Conservation (phyloP, 2,888 invertebrate genomes). For the Drosophila mettleri region DNA sequence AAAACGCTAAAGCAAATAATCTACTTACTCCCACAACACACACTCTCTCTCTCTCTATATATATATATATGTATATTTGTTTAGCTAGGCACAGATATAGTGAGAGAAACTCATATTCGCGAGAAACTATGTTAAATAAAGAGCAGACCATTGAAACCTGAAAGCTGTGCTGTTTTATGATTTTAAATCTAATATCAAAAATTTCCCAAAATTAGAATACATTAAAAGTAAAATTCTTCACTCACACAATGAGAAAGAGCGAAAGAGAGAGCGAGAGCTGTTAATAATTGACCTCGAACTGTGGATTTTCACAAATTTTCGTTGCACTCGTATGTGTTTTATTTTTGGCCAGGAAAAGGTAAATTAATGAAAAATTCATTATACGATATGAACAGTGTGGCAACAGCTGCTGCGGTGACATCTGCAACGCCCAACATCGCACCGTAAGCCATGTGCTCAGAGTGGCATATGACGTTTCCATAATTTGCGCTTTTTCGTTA, state of each 20-base stretch:
- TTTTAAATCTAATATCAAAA: neutral
- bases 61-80: slow-evolving; percentile 19
- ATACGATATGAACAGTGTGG: slow-evolving; percentile 48
- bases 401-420: slow-evolving; percentile 37
- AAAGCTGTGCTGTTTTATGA: neutral
- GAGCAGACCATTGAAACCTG: slow-evolving; percentile 49
- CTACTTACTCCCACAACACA: slow-evolving; percentile 49
- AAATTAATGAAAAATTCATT: slow-evolving; percentile 69
- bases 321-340: slow-evolving; percentile 18
- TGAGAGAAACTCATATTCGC: slow-evolving; percentile 45
- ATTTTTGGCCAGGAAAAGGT: slow-evolving; percentile 29
- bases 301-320: slow-evolving; percentile 12
- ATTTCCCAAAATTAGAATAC: neutral
- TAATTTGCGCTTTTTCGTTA: slow-evolving; percentile 29
- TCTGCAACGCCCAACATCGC: slow-evolving; percentile 12
- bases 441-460: neutral
- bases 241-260: neutral
- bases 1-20: slow-evolving; percentile 59
- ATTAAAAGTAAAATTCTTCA: too few species aligned
- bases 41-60: neutral
- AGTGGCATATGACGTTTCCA: slow-evolving; percentile 15
- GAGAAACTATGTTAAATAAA: slow-evolving; percentile 59
- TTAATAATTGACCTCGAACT: slow-evolving; percentile 29
- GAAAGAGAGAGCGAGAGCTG: neutral
- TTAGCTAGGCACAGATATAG: slow-evolving; percentile 43